These are phyloP conservation scores for Heliconius sara DNA, from an alignment of 2,888 invertebrate genomes.

Conservation along the genomic window DNA sequence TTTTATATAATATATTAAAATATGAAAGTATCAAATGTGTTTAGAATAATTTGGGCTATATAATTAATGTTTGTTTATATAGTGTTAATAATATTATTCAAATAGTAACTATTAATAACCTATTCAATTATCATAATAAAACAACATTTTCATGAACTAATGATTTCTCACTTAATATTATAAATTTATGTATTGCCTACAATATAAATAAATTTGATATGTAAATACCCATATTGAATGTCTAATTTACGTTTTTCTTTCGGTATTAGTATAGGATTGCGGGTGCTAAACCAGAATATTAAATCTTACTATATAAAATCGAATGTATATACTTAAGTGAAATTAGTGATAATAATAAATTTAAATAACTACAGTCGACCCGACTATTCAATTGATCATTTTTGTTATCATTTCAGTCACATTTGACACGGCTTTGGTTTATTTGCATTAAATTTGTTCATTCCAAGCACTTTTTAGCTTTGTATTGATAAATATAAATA, in stretches of 20 bases:
- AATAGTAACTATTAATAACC: neutral
- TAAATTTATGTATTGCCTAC: neutral
- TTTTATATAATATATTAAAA: conserved; percentile 1
- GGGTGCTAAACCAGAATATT: conserved; percentile 69
- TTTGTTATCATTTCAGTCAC: conserved; percentile 21
- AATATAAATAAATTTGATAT: neutral
- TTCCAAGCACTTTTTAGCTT: conserved; percentile 29
- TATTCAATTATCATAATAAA: conserved; percentile 1
- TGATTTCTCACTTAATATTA: neutral
- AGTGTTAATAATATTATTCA: neutral
- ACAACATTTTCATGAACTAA: neutral
- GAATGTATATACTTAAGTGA: conserved; percentile 28
- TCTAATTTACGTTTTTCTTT: conserved; percentile 59
- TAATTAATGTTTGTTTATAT: neutral
- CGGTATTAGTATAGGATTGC: conserved; percentile 64
- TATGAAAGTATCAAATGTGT: conserved; percentile 6
- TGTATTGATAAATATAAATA: conserved; percentile 12
- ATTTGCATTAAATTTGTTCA: conserved; percentile 23
- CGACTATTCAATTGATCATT: conserved; percentile 12
- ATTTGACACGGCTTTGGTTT: neutral
- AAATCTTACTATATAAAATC: conserved; percentile 33
- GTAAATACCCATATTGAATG: conserved; percentile 10
- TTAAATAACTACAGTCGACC: neutral
- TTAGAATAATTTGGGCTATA: neutral
- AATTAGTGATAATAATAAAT: conserved; percentile 16